Base-by-base conservation (phyloP, 2,797 vertebrate genomes). In the Microhierax caerulescens region DNA sequence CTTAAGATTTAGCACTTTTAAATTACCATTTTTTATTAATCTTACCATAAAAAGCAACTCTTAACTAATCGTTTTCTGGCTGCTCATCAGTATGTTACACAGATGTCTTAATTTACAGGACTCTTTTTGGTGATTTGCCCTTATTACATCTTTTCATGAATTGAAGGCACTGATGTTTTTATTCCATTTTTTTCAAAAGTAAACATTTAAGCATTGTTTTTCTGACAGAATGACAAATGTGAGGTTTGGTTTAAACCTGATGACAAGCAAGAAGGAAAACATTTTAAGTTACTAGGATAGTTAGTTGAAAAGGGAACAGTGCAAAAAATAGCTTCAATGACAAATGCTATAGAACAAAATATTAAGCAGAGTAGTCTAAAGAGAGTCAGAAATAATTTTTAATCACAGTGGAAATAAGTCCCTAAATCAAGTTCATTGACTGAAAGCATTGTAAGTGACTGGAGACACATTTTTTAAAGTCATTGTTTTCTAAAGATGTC, bases 161-260 rank as follows among this genome's bases (percentile, higher is more conserved):
- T 32, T 70, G 45, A 87, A 94, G 68, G 3, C 36, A 85, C 47
- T 63, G 53, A 61, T 70, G 50, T 36, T 80, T 45, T 89, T 45
- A 63, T 53, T 45, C 23, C 10, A 24, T 34, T 85, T 88, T 80
- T 85, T 79, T 24, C 5, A 53, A 60, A 76, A 90, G 47, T 60
- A 93, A 94, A 88, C 7, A 86, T 59, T 84, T 36, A 73, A 73
- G 81, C 36, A 7, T 41, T 86, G 43, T 5, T 88, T 86, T 92
- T 81, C 80, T 60, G 56, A 85, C 48, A 91, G 63, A 94, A 94
- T 68, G 51, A 79, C 30, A 76, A 93, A 93, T 45, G 25, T 34
- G 50, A 81, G 41, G 32, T 56, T 96, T 94, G 70, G 91, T 88
- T 93, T 88, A 95, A 94, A 85, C 22, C 43, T 85, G 39, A 67